These are phyloP conservation scores for Sminthurides aquaticus DNA, from an alignment of 2,888 invertebrate genomes.

Conservation along the genomic window DNA sequence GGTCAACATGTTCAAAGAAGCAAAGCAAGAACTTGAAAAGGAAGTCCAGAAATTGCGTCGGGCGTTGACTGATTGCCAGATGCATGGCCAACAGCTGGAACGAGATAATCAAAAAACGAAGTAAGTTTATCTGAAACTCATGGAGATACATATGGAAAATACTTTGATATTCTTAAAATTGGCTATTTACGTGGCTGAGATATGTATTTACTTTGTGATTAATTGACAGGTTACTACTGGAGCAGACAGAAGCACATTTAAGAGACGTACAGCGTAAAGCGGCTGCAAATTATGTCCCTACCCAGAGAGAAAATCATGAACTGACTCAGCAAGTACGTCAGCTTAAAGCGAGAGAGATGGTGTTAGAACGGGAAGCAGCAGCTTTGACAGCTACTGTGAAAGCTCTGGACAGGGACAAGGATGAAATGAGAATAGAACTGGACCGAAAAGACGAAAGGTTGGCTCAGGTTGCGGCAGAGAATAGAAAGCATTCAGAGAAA, in stretches of 20 bases:
- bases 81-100: conserved; percentile 19
- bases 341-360: conserved; percentile 22
- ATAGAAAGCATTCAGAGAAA: conserved; percentile 26
- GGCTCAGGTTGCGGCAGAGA: conserved; percentile 25
- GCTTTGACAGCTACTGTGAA: conserved; percentile 26
- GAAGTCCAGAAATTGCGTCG: conserved; percentile 21
- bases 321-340: conserved; percentile 24
- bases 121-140: too few relatives aligned
- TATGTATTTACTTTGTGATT: too few relatives aligned
- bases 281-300: conserved; percentile 18
- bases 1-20: conserved; percentile 11
- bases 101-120: conserved; percentile 24
- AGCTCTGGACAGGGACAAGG: conserved; percentile 37
- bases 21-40: conserved; percentile 18
- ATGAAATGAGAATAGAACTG: conserved; percentile 36
- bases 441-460: conserved; percentile 38
- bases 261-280: conserved; percentile 22
- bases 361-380: conserved; percentile 32
- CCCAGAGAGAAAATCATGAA: conserved; percentile 27
- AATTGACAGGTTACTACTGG: conserved; percentile 21
- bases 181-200: too few relatives aligned
- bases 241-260: conserved; percentile 20
- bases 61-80: conserved; percentile 20
- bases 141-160: too few relatives aligned
- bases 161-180: too few relatives aligned